phyloP scores from a whole-genome alignment of 2,797 vertebrate species.

The Mionectes olivaceus region DNA sequence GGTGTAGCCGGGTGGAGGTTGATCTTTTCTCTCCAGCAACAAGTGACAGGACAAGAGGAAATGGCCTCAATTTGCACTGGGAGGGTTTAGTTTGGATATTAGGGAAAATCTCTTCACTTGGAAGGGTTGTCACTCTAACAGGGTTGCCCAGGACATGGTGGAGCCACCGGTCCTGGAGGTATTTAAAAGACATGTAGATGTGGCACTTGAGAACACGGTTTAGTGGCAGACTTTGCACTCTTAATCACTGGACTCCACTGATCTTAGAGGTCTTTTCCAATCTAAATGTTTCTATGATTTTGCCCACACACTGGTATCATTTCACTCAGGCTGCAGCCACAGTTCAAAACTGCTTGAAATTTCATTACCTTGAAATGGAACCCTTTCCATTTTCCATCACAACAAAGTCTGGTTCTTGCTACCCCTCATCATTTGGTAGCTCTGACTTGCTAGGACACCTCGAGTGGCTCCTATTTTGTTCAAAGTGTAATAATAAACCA shows the following conservation, averaged over 20 bases:
- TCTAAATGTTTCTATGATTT: background rate
- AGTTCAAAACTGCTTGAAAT: background rate
- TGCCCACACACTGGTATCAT: background rate
- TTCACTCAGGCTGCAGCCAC: background rate
- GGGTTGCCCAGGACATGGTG: background rate
- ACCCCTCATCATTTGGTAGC: background rate
- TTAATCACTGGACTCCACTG: fast-evolving
- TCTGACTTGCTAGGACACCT: background rate
- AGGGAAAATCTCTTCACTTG: background rate
- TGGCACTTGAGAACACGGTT: background rate
- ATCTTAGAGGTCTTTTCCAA: background rate
- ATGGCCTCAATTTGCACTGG: fast-evolving
- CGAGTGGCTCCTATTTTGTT: background rate
- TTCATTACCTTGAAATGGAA: background rate
- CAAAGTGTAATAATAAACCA: background rate
- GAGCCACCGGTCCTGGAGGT: background rate
- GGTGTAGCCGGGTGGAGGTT: background rate
- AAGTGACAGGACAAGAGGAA: background rate
- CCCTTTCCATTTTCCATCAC: background rate
- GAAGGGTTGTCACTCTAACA: background rate
- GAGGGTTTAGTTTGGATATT: background rate
- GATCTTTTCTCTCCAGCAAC: background rate
- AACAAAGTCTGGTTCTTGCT: background rate
- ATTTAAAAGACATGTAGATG: background rate
- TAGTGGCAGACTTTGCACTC: background rate